Conservation (phyloP, 2,113 vertebrate genomes). For the Istiophorus platypterus region DNA sequence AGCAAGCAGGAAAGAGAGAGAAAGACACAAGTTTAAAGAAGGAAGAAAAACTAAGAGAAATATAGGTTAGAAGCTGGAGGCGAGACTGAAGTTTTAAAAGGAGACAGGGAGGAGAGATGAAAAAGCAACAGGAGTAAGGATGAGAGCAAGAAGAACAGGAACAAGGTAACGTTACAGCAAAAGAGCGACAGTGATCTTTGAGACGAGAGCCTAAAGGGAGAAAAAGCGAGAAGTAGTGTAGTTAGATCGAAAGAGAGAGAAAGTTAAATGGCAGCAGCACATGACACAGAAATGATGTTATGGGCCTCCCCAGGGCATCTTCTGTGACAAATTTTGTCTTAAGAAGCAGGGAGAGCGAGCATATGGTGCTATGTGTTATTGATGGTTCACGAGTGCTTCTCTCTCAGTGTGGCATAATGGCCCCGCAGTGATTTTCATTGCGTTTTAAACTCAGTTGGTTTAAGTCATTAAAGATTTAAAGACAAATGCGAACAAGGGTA, state of each 20-base stretch:
- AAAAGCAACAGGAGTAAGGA: constrained; percentile 23
- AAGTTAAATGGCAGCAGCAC: constrained; percentile 52
- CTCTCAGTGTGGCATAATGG: constrained; percentile 31
- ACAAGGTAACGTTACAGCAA: constrained; percentile 46
- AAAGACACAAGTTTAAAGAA: neutral
- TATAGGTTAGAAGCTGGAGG: constrained; percentile 34
- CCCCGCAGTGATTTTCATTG: constrained; percentile 63
- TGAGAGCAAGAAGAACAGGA: constrained; percentile 9
- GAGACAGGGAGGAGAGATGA: constrained; percentile 38
- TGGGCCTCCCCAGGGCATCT: constrained; percentile 64
- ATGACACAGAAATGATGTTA: constrained; percentile 52
- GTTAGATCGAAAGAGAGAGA: constrained; percentile 11
- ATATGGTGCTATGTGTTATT: constrained; percentile 76
- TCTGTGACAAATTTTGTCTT: constrained; percentile 64
- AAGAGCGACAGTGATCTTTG: constrained; percentile 33
- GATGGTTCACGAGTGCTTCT: constrained; percentile 59
- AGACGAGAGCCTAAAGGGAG: constrained; percentile 56
- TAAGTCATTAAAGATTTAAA: constrained; percentile 67
- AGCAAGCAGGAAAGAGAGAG: neutral
- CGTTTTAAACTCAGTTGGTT: constrained; percentile 52
- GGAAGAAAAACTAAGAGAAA: constrained; percentile 13
- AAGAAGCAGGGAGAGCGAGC: constrained; percentile 53
- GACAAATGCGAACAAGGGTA: constrained; percentile 16
- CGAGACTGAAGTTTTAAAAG: constrained; percentile 27
- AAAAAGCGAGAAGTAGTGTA: constrained; percentile 1